Base-by-base conservation (phyloP, 64 coral and sea anemone genomes). In the Montipora foliosa region DNA sequence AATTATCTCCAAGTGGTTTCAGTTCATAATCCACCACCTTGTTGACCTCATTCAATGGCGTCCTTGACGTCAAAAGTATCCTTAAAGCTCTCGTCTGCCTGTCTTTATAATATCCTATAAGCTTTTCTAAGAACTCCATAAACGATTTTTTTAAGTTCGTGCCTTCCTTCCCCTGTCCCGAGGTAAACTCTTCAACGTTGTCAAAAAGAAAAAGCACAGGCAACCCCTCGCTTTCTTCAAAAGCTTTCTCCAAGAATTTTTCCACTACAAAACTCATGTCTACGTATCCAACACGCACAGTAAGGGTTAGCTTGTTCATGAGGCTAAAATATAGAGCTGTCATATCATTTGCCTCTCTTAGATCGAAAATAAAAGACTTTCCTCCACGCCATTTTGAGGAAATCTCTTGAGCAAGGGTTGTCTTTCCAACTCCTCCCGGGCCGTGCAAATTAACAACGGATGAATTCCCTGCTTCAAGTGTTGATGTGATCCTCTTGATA, bases 1-100 rank as follows among this genome's bases (percentile, higher is more conserved):
- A 80, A 2, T 16, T 22, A 53, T 19, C 17, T 21, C 22, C 8
- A 7, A 80, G 78, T 22, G 78, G 49, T 21, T 8, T 6, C 10
- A 80, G 15, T 21, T 80, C 21, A 80, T 57, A 80, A 24, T 80
- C 49, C 78, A 57, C 51, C 44, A 79, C 76, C 52, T 21, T 53
- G 6, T 22, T 49, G 11, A 49, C 17, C 24, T 80, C 49, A n/a
- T 53, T 16, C 4, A 80, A 55, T 10, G 8, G 16, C 24, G 6
- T 58, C 49, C 78, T 80, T 11, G 78, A 80, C 7, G 78, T 80
- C 9, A 80, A 21, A 24, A 80, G 78, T 17, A 59, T 50, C 5
- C 55, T 55, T 8, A 80, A 80, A 21, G 16, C 21, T n/a, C 77
- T 6, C n/a, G n/a, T 59, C 51, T 80, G n/a, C 0, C 47, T 47